Evolutionary conservation across 2,888 invertebrate species (phyloP).

Genomic region (Acronicta leporina): DNA sequence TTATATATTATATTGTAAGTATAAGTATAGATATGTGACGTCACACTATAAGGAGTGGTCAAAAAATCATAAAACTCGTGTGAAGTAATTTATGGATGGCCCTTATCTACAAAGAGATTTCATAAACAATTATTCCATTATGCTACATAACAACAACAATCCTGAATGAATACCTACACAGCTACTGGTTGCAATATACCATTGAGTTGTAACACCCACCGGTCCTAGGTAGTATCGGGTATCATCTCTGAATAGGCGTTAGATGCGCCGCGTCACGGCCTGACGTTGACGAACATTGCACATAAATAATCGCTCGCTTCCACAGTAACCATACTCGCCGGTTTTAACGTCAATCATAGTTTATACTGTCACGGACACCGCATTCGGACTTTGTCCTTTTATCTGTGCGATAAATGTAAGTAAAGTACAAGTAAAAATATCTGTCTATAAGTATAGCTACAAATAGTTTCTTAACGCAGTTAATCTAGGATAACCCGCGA

Average conservation of each 20-base stretch:
- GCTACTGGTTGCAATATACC: constrained; percentile 7
- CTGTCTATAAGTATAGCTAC: too few relatives aligned
- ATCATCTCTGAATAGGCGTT: constrained; percentile 15
- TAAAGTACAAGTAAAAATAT: too few relatives aligned
- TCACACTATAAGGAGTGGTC: too few relatives aligned
- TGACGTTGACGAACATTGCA: constrained; percentile 46
- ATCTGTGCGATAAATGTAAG: too few relatives aligned
- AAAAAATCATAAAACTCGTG: too few relatives aligned
- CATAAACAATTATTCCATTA: background rate
- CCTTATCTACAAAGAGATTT: too few relatives aligned
- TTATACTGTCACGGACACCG: constrained; percentile 6
- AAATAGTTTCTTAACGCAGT: too few relatives aligned
- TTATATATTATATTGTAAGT: too few relatives aligned
- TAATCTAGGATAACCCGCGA: too few relatives aligned
- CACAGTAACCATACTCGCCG: constrained; percentile 11
- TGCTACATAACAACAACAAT: background rate
- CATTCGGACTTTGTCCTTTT: background rate
- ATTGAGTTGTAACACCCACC: constrained; percentile 6
- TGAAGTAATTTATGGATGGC: too few relatives aligned
- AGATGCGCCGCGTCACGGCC: constrained; percentile 18
- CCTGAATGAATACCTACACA: background rate
- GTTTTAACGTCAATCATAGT: constrained; percentile 26
- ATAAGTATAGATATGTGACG: too few relatives aligned
- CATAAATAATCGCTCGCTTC: constrained; percentile 36
- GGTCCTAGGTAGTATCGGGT: constrained; percentile 9